A percentile compares a stretch with the other conserved stretches of the same genome.
Conservation (phyloP, 2,888 invertebrate species). For the Rhagonycha lutea region DNA sequence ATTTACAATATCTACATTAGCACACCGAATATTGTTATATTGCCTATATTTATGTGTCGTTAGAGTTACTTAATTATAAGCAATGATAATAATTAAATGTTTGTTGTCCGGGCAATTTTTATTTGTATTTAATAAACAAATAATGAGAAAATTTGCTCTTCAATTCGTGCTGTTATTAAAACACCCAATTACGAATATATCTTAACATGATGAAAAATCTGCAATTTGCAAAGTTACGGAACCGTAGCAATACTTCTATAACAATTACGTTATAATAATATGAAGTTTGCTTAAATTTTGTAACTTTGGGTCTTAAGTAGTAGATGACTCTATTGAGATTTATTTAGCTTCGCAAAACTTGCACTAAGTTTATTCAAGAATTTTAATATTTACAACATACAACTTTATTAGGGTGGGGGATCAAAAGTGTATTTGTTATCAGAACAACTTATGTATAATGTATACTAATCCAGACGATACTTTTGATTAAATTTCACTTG, state of each 20-base stretch:
- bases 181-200: neutral
- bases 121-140: neutral
- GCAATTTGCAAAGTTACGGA: neutral
- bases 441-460: neutral
- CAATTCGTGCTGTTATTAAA: neutral
- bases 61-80: neutral
- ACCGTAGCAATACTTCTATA: neutral
- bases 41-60: neutral
- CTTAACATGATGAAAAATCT: neutral
- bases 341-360: neutral
- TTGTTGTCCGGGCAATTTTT: neutral
- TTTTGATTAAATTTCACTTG: neutral
- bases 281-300: neutral
- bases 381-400: neutral
- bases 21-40: neutral
- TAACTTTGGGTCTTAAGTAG: neutral
- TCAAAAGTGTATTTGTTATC: neutral
- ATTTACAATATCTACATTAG: neutral
- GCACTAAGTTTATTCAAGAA: neutral
- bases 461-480: neutral
- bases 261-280: neutral
- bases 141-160: neutral
- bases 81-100: neutral
- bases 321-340: slow-evolving; percentile 1
- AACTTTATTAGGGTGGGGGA: neutral